These are phyloP conservation scores for Thamnophis sirtalis DNA, from an alignment of 2,113 vertebrate species.

Conservation along the genomic window DNA sequence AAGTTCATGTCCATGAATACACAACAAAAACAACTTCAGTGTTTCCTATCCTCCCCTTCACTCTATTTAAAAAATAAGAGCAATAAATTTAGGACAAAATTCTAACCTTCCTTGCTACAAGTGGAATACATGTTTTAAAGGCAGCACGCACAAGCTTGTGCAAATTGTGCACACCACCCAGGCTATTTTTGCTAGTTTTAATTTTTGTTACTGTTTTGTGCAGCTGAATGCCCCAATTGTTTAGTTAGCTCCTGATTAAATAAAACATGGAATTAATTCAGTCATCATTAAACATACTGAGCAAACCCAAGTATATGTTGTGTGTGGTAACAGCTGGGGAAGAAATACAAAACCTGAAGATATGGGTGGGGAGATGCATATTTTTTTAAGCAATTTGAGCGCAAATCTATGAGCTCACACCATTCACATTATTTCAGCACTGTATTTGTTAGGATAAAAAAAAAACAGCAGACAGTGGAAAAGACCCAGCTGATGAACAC, in stretches of 20 bases:
- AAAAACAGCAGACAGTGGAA: background rate
- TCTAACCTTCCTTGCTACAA: background rate
- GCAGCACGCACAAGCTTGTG: background rate
- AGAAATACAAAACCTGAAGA: background rate
- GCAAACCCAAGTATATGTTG: background rate
- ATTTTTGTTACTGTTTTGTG: background rate
- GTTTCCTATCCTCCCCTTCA: background rate
- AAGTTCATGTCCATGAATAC: constrained; percentile 8
- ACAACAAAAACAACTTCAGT: background rate
- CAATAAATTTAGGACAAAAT: background rate
- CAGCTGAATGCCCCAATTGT: background rate
- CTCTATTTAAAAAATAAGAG: background rate
- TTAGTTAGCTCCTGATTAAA: background rate
- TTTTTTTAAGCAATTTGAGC: background rate
- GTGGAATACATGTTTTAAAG: background rate
- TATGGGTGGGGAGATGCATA: background rate
- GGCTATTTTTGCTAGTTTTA: background rate
- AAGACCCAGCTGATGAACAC: background rate
- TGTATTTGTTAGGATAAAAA: background rate
- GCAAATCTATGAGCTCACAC: background rate
- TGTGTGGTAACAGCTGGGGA: background rate
- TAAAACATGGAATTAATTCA: background rate
- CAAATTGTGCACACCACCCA: background rate
- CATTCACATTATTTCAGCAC: background rate
- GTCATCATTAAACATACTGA: background rate